These are phyloP conservation scores for Anneissia japonica DNA, from an alignment of 35 echinoderm and acorn worm genomes.

Conservation along the genomic window DNA sequence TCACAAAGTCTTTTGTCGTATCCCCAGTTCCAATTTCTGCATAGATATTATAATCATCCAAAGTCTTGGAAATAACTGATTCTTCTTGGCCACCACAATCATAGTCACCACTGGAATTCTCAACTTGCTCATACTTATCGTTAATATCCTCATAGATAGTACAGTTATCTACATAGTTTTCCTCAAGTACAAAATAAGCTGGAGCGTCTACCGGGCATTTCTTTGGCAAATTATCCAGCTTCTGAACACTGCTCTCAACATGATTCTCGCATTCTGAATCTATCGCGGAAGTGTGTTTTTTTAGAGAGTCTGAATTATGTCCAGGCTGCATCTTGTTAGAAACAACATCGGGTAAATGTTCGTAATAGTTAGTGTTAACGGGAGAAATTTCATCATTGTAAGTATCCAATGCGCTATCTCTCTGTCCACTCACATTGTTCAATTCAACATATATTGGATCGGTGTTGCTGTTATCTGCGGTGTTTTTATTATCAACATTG, in stretches of 20 bases:
- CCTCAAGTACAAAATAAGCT: background rate
- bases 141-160: background rate
- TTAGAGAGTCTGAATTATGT: background rate
- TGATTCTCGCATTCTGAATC: background rate
- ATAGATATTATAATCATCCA: background rate
- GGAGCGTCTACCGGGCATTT: background rate
- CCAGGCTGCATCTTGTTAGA: background rate
- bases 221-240: background rate
- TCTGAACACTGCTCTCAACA: background rate
- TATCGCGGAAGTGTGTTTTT: background rate
- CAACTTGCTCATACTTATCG: background rate
- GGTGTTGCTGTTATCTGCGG: background rate
- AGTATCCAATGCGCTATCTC: background rate
- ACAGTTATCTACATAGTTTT: background rate
- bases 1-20: background rate
- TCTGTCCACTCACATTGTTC: background rate
- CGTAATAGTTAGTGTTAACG: background rate
- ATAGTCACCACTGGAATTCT: background rate
- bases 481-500: background rate
- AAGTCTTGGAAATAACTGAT: background rate
- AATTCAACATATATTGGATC: background rate
- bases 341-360: background rate
- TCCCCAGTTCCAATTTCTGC: background rate
- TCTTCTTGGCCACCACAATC: background rate
- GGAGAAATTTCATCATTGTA: background rate